Base-by-base conservation (phyloP, 1,140 invertebrate genomes). In the Chlorops oryzae region DNA sequence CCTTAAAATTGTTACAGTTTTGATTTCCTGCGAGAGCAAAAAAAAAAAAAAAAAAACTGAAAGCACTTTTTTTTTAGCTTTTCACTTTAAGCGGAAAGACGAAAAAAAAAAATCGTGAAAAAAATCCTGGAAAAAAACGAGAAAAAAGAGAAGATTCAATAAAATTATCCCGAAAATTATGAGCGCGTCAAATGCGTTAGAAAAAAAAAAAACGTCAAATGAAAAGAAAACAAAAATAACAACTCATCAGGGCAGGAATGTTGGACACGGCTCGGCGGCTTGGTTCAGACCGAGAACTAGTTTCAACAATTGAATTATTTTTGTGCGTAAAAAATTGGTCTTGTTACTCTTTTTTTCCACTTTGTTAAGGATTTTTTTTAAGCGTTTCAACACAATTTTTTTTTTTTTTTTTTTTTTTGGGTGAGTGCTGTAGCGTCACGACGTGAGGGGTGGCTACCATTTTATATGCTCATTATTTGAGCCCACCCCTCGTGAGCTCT, bases 271-370 rank as follows among this genome's bases (percentile, higher is more conserved):
- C 48, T 50, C 54, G 27, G 41, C n/a, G 20, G 45, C 55, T 18
- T 5, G 6, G 27, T 35, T 55, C 53, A 49, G 54, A 58, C 57
- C 56, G 55, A 58, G 59, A 59, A 65, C 61, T 67, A 61, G 63
- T 68, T 61, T 58, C 50, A 67, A 67, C 64, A 67, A 67, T 67
- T 67, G 65, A 67, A 67, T 67, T 67, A 67, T 66, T 67, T 67
- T 63, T 58, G 56, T 62, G 62, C 62, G 46, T 54, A 46, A 51
- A 51, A 45, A 43, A 9, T 38, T 12, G 51, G 48, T 59, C 45
- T 35, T 50, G 56, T 54, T 52, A 56, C 27, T 9, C 6, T 9
- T 32, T 32, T 13, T 45, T n/a, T n/a, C n/a, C 25, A 5, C 34
- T 32, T 44, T 44, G 17, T 44, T 32, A n/a, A 20, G 12, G 42